Percentiles rank a stretch among this genome's conserved stretches.
These are phyloP conservation scores for Hippopotamus amphibius DNA, from an alignment of 2,113 vertebrate genomes.

Conservation along the genomic window DNA sequence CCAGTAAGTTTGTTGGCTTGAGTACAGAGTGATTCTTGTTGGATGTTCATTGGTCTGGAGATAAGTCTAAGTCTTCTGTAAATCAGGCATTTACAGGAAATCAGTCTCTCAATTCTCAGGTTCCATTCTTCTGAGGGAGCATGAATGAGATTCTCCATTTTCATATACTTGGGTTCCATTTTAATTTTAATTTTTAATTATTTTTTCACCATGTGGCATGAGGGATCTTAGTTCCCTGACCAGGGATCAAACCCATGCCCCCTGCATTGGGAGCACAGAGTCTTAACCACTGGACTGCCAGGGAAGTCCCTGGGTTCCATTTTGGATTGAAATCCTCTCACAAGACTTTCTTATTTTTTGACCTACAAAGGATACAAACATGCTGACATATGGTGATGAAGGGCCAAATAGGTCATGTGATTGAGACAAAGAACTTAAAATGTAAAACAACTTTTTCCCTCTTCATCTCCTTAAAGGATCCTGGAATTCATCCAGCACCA, in stretches of 20 bases:
- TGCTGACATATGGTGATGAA: neutral
- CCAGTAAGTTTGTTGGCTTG: neutral
- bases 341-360: neutral
- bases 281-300: no score
- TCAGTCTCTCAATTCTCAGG: neutral
- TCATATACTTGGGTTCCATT: neutral
- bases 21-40: neutral
- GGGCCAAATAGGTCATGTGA: neutral
- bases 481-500: neutral
- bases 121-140: neutral
- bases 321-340: neutral
- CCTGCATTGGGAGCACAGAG: no score
- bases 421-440: neutral
- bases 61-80: neutral
- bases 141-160: neutral
- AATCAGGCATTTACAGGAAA: neutral
- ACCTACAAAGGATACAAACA: neutral
- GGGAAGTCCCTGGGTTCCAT: neutral
- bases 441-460: neutral
- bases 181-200: neutral
- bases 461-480: neutral
- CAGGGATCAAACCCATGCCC: no score
- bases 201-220: no score
- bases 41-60: neutral
- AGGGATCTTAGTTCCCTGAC: no score